Conservation (phyloP, 1,140 invertebrate species). For the Neoseiulus cucumeris region DNA sequence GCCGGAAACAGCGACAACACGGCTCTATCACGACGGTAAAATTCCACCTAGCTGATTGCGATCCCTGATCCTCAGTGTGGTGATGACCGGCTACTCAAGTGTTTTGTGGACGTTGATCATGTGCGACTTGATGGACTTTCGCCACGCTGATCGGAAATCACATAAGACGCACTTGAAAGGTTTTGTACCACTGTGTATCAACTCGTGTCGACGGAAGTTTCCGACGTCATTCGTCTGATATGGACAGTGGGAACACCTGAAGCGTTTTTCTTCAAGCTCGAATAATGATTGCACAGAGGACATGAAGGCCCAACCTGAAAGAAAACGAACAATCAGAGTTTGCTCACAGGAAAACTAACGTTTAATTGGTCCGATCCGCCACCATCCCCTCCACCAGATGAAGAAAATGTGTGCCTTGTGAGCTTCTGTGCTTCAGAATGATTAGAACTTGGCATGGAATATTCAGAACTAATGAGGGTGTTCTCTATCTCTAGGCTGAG, state of each 20-base stretch:
- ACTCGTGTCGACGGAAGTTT: constrained; percentile 2
- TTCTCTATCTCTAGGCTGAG: too few relatives aligned
- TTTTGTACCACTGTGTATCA: constrained; percentile 4
- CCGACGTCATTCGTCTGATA: constrained; percentile 7
- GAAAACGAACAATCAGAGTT: too few relatives aligned
- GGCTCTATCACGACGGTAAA: too few relatives aligned
- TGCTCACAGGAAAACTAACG: too few relatives aligned
- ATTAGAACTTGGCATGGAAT: too few relatives aligned
- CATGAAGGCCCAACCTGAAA: neutral
- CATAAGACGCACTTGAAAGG: constrained; percentile 2
- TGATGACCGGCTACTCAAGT: neutral
- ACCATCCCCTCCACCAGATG: too few relatives aligned
- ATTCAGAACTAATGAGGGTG: too few relatives aligned
- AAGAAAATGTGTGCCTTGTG: too few relatives aligned
- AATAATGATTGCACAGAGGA: neutral
- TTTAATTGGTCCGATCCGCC: too few relatives aligned
- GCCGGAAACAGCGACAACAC: too few relatives aligned
- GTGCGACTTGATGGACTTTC: constrained; percentile 9
- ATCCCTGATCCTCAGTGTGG: neutral
- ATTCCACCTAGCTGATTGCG: too few relatives aligned
- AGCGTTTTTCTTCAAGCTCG: constrained; percentile 10
- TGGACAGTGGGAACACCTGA: neutral
- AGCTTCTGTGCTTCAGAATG: too few relatives aligned
- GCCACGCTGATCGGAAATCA: neutral
- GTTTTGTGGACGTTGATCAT: constrained; percentile 10